Percentiles rank a stretch among this genome's conserved stretches.
These are phyloP conservation scores for Pelobates fuscus DNA, from an alignment of 2,113 vertebrate genomes.

Conservation along the genomic window DNA sequence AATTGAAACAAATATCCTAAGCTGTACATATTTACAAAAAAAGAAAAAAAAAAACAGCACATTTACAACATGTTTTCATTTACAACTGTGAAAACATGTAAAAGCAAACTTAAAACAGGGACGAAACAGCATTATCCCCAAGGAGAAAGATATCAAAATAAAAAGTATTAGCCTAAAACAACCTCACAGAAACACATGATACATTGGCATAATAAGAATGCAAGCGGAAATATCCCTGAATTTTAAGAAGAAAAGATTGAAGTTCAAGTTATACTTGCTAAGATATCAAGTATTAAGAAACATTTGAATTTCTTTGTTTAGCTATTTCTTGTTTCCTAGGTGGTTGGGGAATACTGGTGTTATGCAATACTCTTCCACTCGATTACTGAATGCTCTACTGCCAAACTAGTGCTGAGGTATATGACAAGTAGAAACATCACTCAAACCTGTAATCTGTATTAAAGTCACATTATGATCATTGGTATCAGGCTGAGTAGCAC, in stretches of 20 bases:
- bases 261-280: constrained; percentile 91
- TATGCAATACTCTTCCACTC: constrained; percentile 73
- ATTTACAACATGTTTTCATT: constrained; percentile 74
- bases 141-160: constrained; percentile 58
- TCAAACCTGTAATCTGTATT: constrained; percentile 79
- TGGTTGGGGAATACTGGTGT: constrained; percentile 69
- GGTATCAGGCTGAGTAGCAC: constrained; percentile 94
- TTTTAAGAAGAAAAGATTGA: constrained; percentile 81
- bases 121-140: constrained; percentile 73
- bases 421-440: constrained; percentile 89
- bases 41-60: constrained; percentile 66
- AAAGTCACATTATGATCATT: constrained; percentile 88
- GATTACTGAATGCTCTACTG: constrained; percentile 84
- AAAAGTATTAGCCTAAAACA: constrained; percentile 63
- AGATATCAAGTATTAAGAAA: constrained; percentile 79
- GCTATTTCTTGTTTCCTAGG: constrained; percentile 57
- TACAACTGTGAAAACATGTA: constrained; percentile 71
- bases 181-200: constrained; percentile 73
- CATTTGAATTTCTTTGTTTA: constrained; percentile 62
- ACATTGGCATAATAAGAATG: constrained; percentile 77
- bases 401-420: constrained; percentile 99
- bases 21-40: constrained; percentile 68
- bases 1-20: constrained; percentile 68
- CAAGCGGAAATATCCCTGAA: constrained; percentile 95
- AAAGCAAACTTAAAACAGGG: constrained; percentile 70